Percentiles rank a stretch among this genome's conserved stretches.
These are phyloP conservation scores for Zhuqinia jingwanae DNA, from an alignment of 2,888 invertebrate genomes.

Conservation along the genomic window DNA sequence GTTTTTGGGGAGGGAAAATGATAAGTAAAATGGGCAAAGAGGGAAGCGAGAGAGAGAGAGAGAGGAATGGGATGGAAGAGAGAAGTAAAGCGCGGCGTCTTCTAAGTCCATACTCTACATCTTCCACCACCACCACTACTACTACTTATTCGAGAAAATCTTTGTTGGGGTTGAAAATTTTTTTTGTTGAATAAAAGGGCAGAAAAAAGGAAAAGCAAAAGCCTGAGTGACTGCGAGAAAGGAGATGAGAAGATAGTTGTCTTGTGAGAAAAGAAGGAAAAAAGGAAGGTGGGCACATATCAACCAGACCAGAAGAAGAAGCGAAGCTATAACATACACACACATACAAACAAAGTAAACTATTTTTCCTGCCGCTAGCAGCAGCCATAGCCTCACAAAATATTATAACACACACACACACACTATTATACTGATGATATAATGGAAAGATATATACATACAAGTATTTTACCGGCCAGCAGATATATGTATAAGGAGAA, in stretches of 20 bases:
- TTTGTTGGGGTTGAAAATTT: conserved; percentile 61
- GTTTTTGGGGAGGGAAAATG: conserved; percentile 33
- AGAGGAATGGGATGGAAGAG: too few species aligned
- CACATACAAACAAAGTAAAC: conserved; percentile 27
- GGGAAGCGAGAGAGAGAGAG: neutral
- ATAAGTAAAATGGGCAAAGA: conserved; percentile 26
- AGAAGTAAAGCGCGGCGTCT: conserved; percentile 4
- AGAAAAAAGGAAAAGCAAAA: conserved; percentile 52
- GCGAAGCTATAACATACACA: conserved; percentile 3
- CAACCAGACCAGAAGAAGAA: neutral
- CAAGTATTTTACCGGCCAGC: neutral
- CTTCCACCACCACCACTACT: too few species aligned
- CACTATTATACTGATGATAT: conserved; percentile 23
- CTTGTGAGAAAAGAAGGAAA: conserved; percentile 28
- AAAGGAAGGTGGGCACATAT: conserved; percentile 58
- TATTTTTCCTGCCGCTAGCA: conserved; percentile 14
- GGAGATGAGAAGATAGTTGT: conserved; percentile 65
- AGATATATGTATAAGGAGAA: neutral
- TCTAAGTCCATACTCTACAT: neutral
- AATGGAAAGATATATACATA: conserved; percentile 4
- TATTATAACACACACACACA: neutral
- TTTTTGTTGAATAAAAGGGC: conserved; percentile 57
- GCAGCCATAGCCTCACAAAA: neutral
- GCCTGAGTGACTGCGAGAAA: conserved; percentile 52
- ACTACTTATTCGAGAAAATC: conserved; percentile 1